Evolutionary conservation across 2,888 invertebrate genomes (phyloP).

Genomic region (Agrochola macilenta): DNA sequence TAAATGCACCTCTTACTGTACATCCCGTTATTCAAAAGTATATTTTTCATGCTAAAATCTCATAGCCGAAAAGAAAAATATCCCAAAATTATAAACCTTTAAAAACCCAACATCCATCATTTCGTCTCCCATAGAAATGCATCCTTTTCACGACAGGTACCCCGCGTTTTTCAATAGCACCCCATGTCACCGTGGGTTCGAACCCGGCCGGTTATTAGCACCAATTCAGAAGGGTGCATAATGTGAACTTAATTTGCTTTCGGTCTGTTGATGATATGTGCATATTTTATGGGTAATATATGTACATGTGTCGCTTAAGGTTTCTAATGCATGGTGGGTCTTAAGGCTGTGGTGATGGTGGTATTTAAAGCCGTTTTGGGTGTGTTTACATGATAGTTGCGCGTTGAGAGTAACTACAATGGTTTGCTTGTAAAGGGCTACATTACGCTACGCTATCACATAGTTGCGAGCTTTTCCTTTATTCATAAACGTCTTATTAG

Average conservation of each 20-base stretch:
- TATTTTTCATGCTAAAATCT: neutral
- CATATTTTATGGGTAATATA: constrained; percentile 74
- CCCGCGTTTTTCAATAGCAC: constrained; percentile 77
- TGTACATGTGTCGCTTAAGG: constrained; percentile 51
- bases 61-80: neutral
- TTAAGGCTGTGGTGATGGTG: constrained; percentile 15
- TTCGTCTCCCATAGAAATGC: constrained; percentile 70
- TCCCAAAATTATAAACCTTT: constrained; percentile 37
- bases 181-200: constrained; percentile 74
- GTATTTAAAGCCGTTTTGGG: neutral
- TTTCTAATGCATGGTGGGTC: constrained; percentile 34
- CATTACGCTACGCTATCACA: no score
- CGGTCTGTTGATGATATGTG: constrained; percentile 83
- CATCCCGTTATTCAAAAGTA: neutral
- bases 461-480: no score
- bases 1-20: neutral
- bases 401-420: neutral
- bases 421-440: neutral
- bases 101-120: constrained; percentile 71
- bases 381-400: neutral
- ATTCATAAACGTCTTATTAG: no score
- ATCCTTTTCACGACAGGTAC: constrained; percentile 73
- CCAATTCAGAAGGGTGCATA: constrained; percentile 89
- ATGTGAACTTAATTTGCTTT: constrained; percentile 88
- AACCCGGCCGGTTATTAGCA: constrained; percentile 85